phyloP scores from a whole-genome alignment of 1,140 invertebrate genomes.

The Temnothorax nylanderi region DNA sequence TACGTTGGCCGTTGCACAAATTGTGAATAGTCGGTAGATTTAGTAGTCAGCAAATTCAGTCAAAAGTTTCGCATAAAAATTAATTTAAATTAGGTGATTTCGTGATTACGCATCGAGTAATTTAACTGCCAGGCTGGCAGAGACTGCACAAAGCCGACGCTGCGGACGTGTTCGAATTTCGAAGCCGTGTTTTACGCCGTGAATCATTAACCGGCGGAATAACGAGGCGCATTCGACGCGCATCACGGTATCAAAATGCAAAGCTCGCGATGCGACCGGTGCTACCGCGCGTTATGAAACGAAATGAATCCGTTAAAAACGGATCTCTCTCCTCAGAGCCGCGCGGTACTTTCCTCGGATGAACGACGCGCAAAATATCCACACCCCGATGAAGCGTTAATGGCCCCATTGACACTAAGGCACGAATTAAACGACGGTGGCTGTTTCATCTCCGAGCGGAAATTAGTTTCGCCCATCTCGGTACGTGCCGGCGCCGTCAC shows the following conservation, averaged over 20 bases:
- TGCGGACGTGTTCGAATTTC: conserved; percentile 32
- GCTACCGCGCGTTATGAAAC: conserved; percentile 32
- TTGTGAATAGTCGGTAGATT: background rate
- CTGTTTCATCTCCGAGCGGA: conserved; percentile 72
- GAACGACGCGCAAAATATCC: conserved; percentile 45
- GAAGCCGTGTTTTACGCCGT: conserved; percentile 18
- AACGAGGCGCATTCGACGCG: conserved; percentile 36
- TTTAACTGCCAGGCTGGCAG: background rate
- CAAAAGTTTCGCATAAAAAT: conserved; percentile 7
- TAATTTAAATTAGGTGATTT: conserved; percentile 52
- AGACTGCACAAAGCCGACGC: background rate
- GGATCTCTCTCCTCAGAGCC: background rate
- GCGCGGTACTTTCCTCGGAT: background rate
- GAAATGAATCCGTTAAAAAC: conserved; percentile 56
- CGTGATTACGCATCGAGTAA: conserved; percentile 27
- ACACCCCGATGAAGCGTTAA: conserved; percentile 62
- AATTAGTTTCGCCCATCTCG: conserved; percentile 73
- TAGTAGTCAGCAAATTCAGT: background rate
- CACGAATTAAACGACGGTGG: conserved; percentile 69
- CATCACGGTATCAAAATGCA: conserved; percentile 24
- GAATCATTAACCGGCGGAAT: conserved; percentile 43
- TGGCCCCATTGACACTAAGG: conserved; percentile 68
- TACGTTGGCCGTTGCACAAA: background rate
- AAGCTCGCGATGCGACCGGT: conserved; percentile 32
- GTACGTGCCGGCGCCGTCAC: conserved; percentile 54